These are phyloP conservation scores for Latrodectus hesperus DNA, from an alignment of 2,888 invertebrate species.

Conservation along the genomic window DNA sequence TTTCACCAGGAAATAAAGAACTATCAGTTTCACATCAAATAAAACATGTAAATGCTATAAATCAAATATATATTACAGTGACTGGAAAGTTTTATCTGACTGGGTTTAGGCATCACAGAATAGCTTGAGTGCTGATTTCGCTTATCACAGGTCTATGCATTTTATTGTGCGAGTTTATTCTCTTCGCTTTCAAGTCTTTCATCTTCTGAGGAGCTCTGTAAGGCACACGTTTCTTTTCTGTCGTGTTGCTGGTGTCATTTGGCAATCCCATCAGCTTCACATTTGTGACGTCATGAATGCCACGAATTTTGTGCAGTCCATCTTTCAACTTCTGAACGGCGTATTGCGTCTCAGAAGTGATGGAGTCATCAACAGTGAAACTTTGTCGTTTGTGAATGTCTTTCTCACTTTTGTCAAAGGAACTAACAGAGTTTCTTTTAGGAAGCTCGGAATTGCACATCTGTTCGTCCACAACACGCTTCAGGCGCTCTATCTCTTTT, in stretches of 20 bases:
- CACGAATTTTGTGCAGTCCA: slow-evolving; percentile 54
- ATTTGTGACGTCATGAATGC: slow-evolving; percentile 66
- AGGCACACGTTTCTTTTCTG: slow-evolving; percentile 43
- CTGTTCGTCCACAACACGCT: background rate
- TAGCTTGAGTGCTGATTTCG: slow-evolving; percentile 50
- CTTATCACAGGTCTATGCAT: slow-evolving; percentile 33
- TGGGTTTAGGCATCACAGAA: slow-evolving; percentile 42
- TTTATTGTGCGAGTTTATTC: slow-evolving; percentile 56
- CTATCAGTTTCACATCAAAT: too few relatives aligned
- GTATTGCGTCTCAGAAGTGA: slow-evolving; percentile 24
- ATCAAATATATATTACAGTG: too few relatives aligned
- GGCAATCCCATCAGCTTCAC: slow-evolving; percentile 31
- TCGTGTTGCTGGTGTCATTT: background rate
- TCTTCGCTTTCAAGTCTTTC: slow-evolving; percentile 66
- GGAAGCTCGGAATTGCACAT: background rate
- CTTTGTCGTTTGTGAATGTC: slow-evolving; percentile 7
- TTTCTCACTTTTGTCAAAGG: background rate
- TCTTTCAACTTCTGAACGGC: slow-evolving; percentile 60
- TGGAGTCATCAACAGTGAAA: background rate
- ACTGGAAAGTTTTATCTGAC: too few relatives aligned
- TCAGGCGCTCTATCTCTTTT: slow-evolving; percentile 53
- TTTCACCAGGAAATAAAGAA: too few relatives aligned
- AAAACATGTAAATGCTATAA: too few relatives aligned
- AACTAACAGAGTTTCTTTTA: background rate
- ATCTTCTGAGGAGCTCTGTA: slow-evolving; percentile 59